Evolutionary conservation across 2,113 vertebrate species (phyloP), one percentile per base, ranked within the genome.

Genomic region (Turdus rufiventris): DNA sequence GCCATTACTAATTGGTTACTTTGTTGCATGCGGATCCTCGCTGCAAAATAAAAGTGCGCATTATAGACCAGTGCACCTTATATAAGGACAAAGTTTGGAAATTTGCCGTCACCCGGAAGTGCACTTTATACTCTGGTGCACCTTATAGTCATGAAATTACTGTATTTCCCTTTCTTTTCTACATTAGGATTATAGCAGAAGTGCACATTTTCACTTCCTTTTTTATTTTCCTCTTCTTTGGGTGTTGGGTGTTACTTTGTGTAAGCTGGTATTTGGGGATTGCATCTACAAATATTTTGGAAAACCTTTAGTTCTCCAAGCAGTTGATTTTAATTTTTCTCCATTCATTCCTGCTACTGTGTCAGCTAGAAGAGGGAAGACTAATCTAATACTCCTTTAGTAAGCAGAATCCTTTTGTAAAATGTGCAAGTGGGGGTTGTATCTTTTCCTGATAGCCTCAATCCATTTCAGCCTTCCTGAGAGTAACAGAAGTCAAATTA

Each of bases 401-500:
- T 19, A 74, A 45, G 18, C 2, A 77, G 23, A 29, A 4, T 28
- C 50, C 50, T 51, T 51, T 28, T 7, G 6, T 6, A 70, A 33
- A 66, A 70, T 2, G 1, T 43, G 3, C 5, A 42, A 70, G 4
- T 1, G n/a, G 7, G 18, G 11, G 4, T 6, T 66, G 2, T 43
- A 43, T 7, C 6, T 5, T 9, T 45, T 73, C 42, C 5, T 68
- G 34, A 33, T 17, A 26, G 6, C 4, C 6, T 54, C 8, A 76
- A 5, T 43, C 2, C 4, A 50, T 45, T 45, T 63, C 4, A 58
- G 11, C 18, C 24, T 65, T 51, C n/a, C 7, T 43, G 31, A 84
- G 8, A 65, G 14, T 14, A 47, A 26, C 13, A 42, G 18, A 78
- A 8, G 19, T 23, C 33, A 51, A 92, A 47, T 9, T 36, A 3